Percentiles rank a stretch among this genome's conserved stretches.
These are phyloP conservation scores for Toxotes chatareus DNA, from an alignment of 2,113 vertebrate species.

Conservation along the genomic window DNA sequence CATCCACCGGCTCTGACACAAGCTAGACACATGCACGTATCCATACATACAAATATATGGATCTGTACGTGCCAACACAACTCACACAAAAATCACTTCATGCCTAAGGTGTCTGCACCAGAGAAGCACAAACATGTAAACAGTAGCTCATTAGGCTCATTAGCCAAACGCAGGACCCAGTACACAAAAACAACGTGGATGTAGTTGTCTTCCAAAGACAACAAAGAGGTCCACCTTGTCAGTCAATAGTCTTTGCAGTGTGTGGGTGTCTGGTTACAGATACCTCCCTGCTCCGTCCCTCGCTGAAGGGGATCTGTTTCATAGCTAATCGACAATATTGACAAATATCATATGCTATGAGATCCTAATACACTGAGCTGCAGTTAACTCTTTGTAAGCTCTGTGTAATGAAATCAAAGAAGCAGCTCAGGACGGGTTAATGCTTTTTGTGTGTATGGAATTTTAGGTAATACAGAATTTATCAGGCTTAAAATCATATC, in stretches of 20 bases:
- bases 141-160: slow-evolving; percentile 70
- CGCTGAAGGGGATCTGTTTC: slow-evolving; percentile 77
- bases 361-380: slow-evolving; percentile 41
- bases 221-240: slow-evolving; percentile 69
- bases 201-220: slow-evolving; percentile 26
- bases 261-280: slow-evolving; percentile 75
- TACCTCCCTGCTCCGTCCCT: slow-evolving; percentile 66
- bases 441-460: neutral
- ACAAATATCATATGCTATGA: slow-evolving; percentile 77
- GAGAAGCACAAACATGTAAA: slow-evolving; percentile 56
- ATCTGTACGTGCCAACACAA: slow-evolving; percentile 25
- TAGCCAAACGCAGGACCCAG: slow-evolving; percentile 42
- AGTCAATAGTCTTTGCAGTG: slow-evolving; percentile 62
- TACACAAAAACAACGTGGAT: slow-evolving; percentile 8
- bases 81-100: slow-evolving; percentile 19
- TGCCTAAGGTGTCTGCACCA: slow-evolving; percentile 59
- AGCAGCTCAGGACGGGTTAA: neutral
- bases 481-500: neutral
- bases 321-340: slow-evolving; percentile 80
- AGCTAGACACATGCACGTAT: neutral
- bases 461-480: neutral
- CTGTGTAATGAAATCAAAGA: neutral
- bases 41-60: neutral
- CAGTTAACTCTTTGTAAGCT: slow-evolving; percentile 63
- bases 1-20: slow-evolving; percentile 25